Percentiles rank a stretch among this genome's conserved stretches.
These are phyloP conservation scores for Lithophane semibrunnea DNA, from an alignment of 2,888 invertebrate species.

Conservation along the genomic window DNA sequence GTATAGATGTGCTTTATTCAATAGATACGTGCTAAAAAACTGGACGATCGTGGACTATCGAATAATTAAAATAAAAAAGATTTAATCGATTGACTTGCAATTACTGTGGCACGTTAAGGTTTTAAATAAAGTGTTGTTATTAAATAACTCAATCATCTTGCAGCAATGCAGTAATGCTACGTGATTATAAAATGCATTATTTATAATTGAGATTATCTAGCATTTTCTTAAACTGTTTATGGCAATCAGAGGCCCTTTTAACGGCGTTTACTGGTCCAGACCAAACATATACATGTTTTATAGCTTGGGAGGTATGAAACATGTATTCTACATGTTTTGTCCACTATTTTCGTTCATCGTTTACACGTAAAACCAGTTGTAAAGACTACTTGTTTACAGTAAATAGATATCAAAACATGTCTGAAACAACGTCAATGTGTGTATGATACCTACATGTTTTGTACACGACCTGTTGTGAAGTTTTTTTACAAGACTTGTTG, in stretches of 20 bases:
- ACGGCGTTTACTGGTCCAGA: background rate
- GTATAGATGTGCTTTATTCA: background rate
- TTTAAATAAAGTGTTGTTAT: conserved; percentile 11
- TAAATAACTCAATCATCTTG: conserved; percentile 12
- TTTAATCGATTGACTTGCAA: conserved; percentile 14
- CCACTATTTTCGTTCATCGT: background rate
- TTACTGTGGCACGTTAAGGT: conserved; percentile 8
- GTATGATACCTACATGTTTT: background rate
- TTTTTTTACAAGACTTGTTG: background rate
- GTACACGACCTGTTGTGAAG: background rate
- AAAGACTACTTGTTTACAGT: background rate
- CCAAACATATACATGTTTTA: background rate
- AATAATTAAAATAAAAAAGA: conserved; percentile 8
- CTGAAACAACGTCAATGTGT: background rate
- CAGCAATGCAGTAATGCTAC: conserved; percentile 3
- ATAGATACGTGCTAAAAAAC: background rate
- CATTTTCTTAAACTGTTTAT: background rate
- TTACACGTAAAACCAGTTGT: background rate
- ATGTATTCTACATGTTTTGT: background rate
- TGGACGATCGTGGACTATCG: background rate
- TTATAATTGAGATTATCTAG: conserved; percentile 11
- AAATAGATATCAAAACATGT: background rate
- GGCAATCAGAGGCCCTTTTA: background rate
- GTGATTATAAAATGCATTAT: conserved; percentile 15
- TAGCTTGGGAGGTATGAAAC: background rate